These are phyloP conservation scores for Halesus radiatus DNA, from an alignment of 1,140 invertebrate genomes.

Conservation along the genomic window DNA sequence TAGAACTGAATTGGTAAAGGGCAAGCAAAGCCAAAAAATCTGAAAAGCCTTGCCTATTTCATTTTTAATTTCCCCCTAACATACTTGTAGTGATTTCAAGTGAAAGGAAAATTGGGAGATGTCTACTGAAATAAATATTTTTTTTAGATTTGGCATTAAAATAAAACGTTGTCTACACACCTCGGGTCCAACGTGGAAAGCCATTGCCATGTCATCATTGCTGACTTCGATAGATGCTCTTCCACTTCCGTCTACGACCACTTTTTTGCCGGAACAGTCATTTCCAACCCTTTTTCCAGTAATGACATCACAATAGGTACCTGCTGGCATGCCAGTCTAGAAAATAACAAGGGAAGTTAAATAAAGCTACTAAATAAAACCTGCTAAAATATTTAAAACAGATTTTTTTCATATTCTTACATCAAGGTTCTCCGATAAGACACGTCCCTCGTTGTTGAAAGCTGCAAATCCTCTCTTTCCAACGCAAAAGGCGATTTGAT, in stretches of 20 bases:
- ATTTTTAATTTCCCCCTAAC: no score
- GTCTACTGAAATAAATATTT: no score
- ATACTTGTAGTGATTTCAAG: no score
- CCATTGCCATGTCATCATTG: slow-evolving; percentile 25
- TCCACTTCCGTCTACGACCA: slow-evolving; percentile 76
- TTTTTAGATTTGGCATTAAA: no score
- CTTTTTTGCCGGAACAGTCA: slow-evolving; percentile 78
- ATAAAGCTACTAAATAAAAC: background rate
- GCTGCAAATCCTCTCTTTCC: slow-evolving; percentile 75
- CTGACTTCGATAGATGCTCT: slow-evolving; percentile 11
- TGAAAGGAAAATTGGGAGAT: no score
- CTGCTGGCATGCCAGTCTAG: slow-evolving; percentile 81
- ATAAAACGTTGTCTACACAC: background rate
- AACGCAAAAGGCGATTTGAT: slow-evolving; percentile 78
- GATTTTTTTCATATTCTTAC: background rate
- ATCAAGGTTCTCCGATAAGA: slow-evolving; percentile 61
- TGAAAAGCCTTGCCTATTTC: no score
- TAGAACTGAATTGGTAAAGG: no score
- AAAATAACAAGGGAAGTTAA: background rate
- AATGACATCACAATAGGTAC: slow-evolving; percentile 90
- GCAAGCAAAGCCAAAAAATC: no score
- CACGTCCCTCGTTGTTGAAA: slow-evolving; percentile 70
- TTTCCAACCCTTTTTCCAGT: slow-evolving; percentile 75
- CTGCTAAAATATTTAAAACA: no score
- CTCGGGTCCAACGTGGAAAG: slow-evolving; percentile 42